phyloP scores from a whole-genome alignment of 2,797 vertebrate species.

The Scolopax bukidnonensis region DNA sequence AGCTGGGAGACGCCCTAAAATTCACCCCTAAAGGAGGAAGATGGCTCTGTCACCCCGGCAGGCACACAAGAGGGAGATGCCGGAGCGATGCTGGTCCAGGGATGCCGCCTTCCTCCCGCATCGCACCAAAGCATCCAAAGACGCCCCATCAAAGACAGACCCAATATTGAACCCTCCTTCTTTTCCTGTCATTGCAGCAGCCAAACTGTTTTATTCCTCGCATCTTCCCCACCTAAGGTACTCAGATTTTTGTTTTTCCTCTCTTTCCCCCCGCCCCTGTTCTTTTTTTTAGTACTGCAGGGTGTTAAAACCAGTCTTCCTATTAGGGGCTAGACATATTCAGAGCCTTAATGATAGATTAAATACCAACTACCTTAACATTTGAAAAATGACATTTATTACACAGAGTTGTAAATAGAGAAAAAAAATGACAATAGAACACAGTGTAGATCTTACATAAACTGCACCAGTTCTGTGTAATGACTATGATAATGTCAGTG shows the following conservation, averaged over 20 bases:
- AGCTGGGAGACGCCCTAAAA: accelerated
- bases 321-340: slow-evolving; percentile 55
- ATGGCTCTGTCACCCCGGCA: accelerated
- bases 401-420: slow-evolving; percentile 78
- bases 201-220: background rate
- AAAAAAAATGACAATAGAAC: slow-evolving; percentile 69
- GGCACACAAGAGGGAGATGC: background rate
- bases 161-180: background rate
- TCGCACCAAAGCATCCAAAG: accelerated
- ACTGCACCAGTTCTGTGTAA: slow-evolving; percentile 71
- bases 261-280: accelerated
- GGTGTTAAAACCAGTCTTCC: slow-evolving; percentile 10
- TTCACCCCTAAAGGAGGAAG: accelerated
- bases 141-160: background rate
- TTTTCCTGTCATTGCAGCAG: background rate
- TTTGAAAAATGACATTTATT: slow-evolving; percentile 81
- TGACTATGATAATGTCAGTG: slow-evolving; percentile 79
- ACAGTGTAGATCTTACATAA: slow-evolving; percentile 72
- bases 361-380: slow-evolving; percentile 82
- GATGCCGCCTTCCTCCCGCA: accelerated
- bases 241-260: background rate
- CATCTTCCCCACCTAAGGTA: background rate
- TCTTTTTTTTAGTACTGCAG: background rate
- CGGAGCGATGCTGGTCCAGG: accelerated
- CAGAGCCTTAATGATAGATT: slow-evolving; percentile 73